Evolutionary conservation across 2,888 invertebrate genomes (phyloP), one percentile per base, ranked within the genome.

Genomic region (Octodonta nipae): DNA sequence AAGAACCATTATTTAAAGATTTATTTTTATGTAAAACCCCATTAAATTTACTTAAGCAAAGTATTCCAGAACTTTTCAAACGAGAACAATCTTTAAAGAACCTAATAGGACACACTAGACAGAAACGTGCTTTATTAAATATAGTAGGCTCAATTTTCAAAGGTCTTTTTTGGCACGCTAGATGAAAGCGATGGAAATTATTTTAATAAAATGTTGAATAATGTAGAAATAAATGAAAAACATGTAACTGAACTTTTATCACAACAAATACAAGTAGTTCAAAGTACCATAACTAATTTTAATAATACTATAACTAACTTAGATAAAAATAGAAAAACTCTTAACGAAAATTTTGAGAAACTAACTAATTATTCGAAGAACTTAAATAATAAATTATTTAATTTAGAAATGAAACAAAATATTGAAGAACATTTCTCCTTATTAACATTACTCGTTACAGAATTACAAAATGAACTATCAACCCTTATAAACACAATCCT

Each of bases 351-450:
- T 14, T 35, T 41, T 28, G 22, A 37, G 11, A 14, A 25, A 32
- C 13, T 37, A 16, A 13, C 22, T 4, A 20, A 15, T 17, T 31
- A 11, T 31, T 34, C 27, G 5, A n/a, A 25, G 4, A 25, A 15
- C 7, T 17, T 27, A 20, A 20, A 11, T 10, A 34, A 31, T 12
- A 16, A 35, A 12, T 13, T 16, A 14, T 37, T 38, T 16, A 30
- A 37, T 17, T 22, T 42, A 15, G 34, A 42, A 22, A 13, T 41
- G 13, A 38, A 38, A 33, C 36, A 35, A 35, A 35, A 6, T 15
- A 25, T 39, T 10, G 43, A 39, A 12, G 43, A 43, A 34, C 38
- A 39, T 15, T 26, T 43, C 15, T 35, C 37, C 12, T 24, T 43
- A 16, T 17, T 41, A 16, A 26, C 26, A 4, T 31, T 46, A 8